Base-by-base conservation (phyloP, 2,797 vertebrate genomes). In the Pelobates cultripes region DNA sequence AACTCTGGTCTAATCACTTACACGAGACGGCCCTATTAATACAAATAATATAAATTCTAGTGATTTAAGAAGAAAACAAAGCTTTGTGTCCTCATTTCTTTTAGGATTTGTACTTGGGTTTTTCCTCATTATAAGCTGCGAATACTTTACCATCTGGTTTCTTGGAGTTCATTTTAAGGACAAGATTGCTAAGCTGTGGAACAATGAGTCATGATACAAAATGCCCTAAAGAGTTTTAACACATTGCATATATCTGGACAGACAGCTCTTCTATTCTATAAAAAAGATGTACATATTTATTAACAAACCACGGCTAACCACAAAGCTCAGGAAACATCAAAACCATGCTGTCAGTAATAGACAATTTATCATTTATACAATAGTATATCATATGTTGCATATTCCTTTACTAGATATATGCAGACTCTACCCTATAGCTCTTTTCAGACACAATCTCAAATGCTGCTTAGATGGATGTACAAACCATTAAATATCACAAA, bases 91-190 rank as follows among this genome's bases (percentile, higher is more conserved):
- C 75, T 82, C 69, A 77, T 78, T 78, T 78, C 75, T 82, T 73
- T 10, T 45, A 61, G 81, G 81, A 78, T 82, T 78, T 77, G 66
- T 45, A 68, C 69, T 78, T 78, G 75, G 81, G 78, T 78, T 82
- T 77, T 47, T 17, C 60, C 74, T 73, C 43, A 73, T 77, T 82
- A 82, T 67, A 70, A 72, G 41, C 47, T 44, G 75, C 70, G 60
- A 77, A 43, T 73, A 73, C 61, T 73, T 73, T 67, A 66, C 81
- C 81, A 82, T 82, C 81, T 82, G 81, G 75, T 73, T 51, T 55
- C 45, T 60, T 73, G 47, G 28, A 77, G 75, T 77, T 82, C 60
- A 82, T 73, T 77, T 73, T 77, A 73, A 73, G 80, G 75, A 73
- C 70, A 73, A 8, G 57, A 72, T 28, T 71, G 60, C 68, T 81